phyloP scores from a whole-genome alignment of 2,888 invertebrate genomes.

The Leucophenga maculata region DNA sequence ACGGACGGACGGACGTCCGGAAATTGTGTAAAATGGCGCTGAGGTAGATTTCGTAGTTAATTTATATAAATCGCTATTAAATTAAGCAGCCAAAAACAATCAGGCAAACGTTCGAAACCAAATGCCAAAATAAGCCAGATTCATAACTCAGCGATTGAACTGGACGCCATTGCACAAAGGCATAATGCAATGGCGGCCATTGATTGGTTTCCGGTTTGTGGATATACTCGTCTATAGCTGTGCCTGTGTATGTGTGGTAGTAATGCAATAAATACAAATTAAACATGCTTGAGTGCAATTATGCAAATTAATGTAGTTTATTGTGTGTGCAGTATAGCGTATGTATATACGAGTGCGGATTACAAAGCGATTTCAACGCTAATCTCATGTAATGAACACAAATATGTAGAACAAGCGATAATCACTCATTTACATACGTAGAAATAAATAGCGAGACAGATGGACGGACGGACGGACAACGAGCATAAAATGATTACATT shows the following conservation, averaged over 20 bases:
- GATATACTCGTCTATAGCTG: conserved; percentile 29
- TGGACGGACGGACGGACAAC: too few relatives aligned
- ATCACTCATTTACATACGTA: conserved; percentile 53
- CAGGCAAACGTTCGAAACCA: too few relatives aligned
- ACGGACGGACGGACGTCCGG: too few relatives aligned
- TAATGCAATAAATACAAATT: conserved; percentile 65
- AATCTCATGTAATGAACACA: conserved; percentile 64
- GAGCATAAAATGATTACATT: conserved; percentile 32
- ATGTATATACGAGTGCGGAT: conserved; percentile 40
- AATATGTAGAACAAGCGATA: conserved; percentile 61
- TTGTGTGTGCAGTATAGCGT: conserved; percentile 22
- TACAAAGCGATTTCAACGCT: conserved; percentile 60
- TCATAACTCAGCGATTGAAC: conserved; percentile 26
- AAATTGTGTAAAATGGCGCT: too few relatives aligned
- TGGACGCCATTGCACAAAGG: conserved; percentile 32
- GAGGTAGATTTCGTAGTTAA: too few relatives aligned
- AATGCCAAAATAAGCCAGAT: too few relatives aligned
- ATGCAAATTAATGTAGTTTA: conserved; percentile 61
- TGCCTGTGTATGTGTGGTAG: conserved; percentile 47
- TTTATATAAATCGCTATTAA: too few relatives aligned
- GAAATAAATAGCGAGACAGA: not conserved
- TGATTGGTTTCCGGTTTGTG: conserved; percentile 30
- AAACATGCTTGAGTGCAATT: conserved; percentile 65
- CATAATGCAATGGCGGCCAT: conserved; percentile 34
- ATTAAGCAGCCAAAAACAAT: too few relatives aligned